Base-by-base conservation (phyloP, 2,888 invertebrate genomes). In the Sphaerophoria taeniata region DNA sequence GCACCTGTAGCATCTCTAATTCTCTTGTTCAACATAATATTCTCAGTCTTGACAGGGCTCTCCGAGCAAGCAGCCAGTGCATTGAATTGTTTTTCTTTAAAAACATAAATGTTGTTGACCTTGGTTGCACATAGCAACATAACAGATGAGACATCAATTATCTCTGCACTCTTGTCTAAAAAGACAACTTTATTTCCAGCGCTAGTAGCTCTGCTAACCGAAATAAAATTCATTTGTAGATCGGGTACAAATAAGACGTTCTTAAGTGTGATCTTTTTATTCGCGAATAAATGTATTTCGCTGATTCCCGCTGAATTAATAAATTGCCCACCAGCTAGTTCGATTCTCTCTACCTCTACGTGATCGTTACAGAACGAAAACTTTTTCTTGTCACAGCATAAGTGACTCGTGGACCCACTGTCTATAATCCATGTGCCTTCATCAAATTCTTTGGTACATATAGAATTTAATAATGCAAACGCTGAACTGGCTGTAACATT, bases 171-270 rank as follows among this genome's bases (percentile, higher is more conserved):
- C n/a, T n/a, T n/a, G n/a, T n/a, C n/a, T n/a, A n/a, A n/a, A n/a
- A n/a, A n/a, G n/a, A n/a, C n/a, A n/a, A n/a, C n/a, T n/a, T n/a
- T n/a, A n/a, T n/a, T n/a, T n/a, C n/a, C n/a, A n/a, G n/a, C n/a
- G n/a, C n/a, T n/a, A n/a, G n/a, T n/a, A n/a, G n/a, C n/a, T n/a
- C n/a, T n/a, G n/a, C n/a, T n/a, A n/a, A n/a, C n/a, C n/a, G n/a
- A n/a, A n/a, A n/a, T n/a, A n/a, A n/a, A n/a, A n/a, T n/a, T n/a
- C n/a, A n/a, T n/a, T n/a, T n/a, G n/a, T n/a, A n/a, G n/a, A n/a
- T n/a, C n/a, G n/a, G 51, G 60, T 24, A 72, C 60, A 43, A 60
- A 60, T 39, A 75, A 65, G 24, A 74, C 74, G 24, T 65, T 51
- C 16, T 56, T 74, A 33, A 65, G 14, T 49, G 47, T 65, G 36